Evolutionary conservation across 2,797 vertebrate genomes (phyloP), one percentile per base, ranked within the genome.

Genomic region (Pipistrellus pipistrellus): DNA sequence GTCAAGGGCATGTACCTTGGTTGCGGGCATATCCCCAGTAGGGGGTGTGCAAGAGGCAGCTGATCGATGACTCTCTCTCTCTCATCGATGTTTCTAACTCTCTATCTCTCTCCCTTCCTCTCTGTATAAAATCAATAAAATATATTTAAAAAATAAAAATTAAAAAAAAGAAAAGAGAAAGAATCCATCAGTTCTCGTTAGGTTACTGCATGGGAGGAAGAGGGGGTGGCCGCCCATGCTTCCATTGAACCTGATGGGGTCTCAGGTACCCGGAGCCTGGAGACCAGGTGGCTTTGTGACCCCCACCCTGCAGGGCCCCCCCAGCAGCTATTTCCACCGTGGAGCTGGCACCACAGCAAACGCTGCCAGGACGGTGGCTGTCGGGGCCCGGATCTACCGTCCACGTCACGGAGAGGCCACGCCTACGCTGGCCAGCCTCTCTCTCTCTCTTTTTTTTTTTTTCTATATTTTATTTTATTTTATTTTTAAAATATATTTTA

Each of bases 271-370:
- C n/a, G 32, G 73, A 75, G 71, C 59, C 4, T 7, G 30, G 72
- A 41, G 64, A 41, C 72, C 88, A 27, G 0, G 4, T 23, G 73
- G 35, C 66, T 85, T 25, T 15, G 86, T 35, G 69, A 35, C 69
- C 41, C 20, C 78, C 17, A 18, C 35, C 82, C 77, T 35, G 38
- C 23, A 4, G 8, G 1, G 51, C 44, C 64, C 30, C 38, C 27
- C 38, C 17, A 12, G 51, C 4, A 1, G 3, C 0, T 0, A 21
- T 35, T 20, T 46, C 8, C 4, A n/a, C 41, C 8, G 0, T 0
- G 41, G 18, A 38, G 51, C 35, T 30, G 78, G 62, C 66, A 15
- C 13, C 10, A 0, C 0, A 4, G 35, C 6, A 25, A 35, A 38
- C 4, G 11, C 64, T 23, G 38, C 53, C 14, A 57, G 41, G 46